These are phyloP conservation scores for Syrphus vitripennis DNA, from an alignment of 2,888 invertebrate genomes.

Conservation along the genomic window DNA sequence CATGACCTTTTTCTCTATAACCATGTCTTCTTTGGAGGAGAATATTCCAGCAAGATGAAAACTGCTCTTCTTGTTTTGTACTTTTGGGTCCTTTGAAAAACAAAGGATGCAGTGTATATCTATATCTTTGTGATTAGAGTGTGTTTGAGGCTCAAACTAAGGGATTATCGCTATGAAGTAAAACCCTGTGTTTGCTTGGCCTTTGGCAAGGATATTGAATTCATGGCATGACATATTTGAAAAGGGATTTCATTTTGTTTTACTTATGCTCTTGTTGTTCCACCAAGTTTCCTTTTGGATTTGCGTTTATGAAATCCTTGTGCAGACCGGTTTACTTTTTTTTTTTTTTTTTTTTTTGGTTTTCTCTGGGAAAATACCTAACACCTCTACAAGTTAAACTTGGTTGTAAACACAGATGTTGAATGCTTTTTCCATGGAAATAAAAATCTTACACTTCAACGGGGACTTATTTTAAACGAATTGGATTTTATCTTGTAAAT, in stretches of 20 bases:
- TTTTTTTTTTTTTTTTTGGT: neutral
- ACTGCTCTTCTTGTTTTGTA: conserved; percentile 3
- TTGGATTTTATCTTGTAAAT: conserved; percentile 47
- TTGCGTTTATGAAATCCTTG: conserved; percentile 43
- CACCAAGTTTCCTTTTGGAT: conserved; percentile 6
- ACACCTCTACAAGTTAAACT: conserved; percentile 11
- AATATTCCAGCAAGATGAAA: conserved; percentile 15
- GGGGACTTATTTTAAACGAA: conserved; percentile 38
- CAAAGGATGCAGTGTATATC: neutral
- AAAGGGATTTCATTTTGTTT: conserved; percentile 47
- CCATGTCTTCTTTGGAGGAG: neutral
- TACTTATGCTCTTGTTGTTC: conserved; percentile 14
- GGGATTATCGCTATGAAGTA: conserved; percentile 40
- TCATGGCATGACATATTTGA: conserved; percentile 55
- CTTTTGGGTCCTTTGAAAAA: neutral
- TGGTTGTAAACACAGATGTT: conserved; percentile 46
- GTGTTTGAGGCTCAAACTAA: neutral
- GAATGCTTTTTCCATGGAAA: conserved; percentile 32
- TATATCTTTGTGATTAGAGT: neutral
- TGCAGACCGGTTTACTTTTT: neutral
- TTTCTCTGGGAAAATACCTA: neutral
- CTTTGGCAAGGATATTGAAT: conserved; percentile 62
- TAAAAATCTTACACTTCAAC: conserved; percentile 55
- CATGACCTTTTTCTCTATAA: neutral
- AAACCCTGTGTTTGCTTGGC: conserved; percentile 45